phyloP scores from a whole-genome alignment of 2,888 invertebrate genomes.

The Latrodectus hesperus region DNA sequence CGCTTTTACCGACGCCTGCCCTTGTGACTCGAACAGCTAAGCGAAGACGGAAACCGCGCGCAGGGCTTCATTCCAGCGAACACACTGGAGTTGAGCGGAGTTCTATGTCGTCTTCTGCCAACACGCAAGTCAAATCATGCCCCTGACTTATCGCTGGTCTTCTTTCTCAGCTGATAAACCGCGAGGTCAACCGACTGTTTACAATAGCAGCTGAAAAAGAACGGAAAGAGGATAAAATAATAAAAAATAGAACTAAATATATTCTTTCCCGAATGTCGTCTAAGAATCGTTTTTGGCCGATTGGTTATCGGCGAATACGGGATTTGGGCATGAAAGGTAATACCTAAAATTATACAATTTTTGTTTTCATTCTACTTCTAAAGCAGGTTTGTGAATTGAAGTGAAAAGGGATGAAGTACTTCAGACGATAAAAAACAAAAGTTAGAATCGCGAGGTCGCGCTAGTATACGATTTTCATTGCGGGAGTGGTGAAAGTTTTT shows the following conservation, averaged over 20 bases:
- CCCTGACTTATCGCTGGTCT: background rate
- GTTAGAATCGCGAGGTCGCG: background rate
- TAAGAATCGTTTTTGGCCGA: background rate
- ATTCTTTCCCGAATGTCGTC: background rate
- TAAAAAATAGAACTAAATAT: too few species aligned
- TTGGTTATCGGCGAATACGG: background rate
- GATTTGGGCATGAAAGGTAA: background rate
- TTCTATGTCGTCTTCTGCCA: background rate
- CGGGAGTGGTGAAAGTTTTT: background rate
- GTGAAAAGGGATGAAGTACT: too few species aligned
- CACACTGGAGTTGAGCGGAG: background rate
- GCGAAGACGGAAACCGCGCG: background rate
- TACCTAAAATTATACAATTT: background rate
- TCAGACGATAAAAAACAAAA: background rate
- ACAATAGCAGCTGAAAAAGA: constrained; percentile 13
- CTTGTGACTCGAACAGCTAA: constrained; percentile 4
- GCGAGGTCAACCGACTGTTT: constrained; percentile 33
- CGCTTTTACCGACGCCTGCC: background rate
- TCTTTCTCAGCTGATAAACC: background rate
- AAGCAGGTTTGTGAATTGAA: too few species aligned
- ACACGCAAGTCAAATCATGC: background rate
- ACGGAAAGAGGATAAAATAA: background rate
- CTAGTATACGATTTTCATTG: background rate
- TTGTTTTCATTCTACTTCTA: too few species aligned
- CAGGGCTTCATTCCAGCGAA: background rate